Conservation (phyloP, 2,888 invertebrate species). For the Heliconius erato region DNA sequence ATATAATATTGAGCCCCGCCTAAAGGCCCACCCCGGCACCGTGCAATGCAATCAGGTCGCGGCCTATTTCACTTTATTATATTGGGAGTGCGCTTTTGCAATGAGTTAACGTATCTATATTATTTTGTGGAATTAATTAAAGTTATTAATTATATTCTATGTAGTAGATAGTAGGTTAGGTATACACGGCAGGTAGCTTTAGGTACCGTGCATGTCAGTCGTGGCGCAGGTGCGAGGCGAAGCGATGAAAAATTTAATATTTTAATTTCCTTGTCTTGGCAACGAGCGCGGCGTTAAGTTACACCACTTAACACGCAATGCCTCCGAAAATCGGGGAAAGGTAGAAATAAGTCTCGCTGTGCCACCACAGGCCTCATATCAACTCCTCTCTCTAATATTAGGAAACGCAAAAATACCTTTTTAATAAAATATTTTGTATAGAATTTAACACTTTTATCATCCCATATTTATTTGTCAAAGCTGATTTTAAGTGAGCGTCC, state of each 20-base stretch:
- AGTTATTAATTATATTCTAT: neutral
- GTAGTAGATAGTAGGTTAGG: neutral
- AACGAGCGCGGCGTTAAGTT: too few relatives aligned
- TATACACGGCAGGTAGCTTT: too few relatives aligned
- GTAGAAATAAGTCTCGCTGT: too few relatives aligned
- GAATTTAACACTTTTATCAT: slow-evolving; percentile 11
- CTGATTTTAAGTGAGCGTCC: slow-evolving; percentile 9
- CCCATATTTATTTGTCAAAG: neutral
- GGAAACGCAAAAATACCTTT: too few relatives aligned
- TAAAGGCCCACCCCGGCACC: neutral
- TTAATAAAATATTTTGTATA: neutral
- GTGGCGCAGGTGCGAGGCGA: too few relatives aligned
- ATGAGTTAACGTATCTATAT: neutral
- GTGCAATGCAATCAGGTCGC: slow-evolving; percentile 44
- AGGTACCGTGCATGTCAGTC: too few relatives aligned
- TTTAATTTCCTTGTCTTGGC: too few relatives aligned
- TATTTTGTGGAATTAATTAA: neutral
- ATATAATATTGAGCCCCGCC: slow-evolving; percentile 21
- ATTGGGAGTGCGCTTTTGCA: slow-evolving; percentile 39
- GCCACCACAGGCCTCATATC: too few relatives aligned
- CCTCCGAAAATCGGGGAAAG: too few relatives aligned
- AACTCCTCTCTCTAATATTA: too few relatives aligned
- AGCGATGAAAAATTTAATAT: too few relatives aligned
- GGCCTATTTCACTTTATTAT: slow-evolving; percentile 46
- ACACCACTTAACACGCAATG: too few relatives aligned